Conservation (phyloP, 1,140 invertebrate species). For the Sinella curviseta region DNA sequence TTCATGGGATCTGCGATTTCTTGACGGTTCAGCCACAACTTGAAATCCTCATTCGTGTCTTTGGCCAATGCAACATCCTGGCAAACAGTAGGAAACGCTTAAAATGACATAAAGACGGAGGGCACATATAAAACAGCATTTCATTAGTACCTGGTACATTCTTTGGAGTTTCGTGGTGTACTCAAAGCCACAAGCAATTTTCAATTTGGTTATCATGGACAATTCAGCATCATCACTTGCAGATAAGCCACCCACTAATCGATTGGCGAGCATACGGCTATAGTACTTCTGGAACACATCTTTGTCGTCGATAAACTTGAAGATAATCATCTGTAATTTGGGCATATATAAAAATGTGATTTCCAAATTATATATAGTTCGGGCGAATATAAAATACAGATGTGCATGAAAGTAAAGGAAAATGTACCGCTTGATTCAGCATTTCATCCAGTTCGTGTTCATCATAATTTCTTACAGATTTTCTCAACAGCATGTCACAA, state of each 20-base stretch:
- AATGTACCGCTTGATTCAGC: slow-evolving; percentile 16
- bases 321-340: slow-evolving; percentile 87
- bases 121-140: background rate
- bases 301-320: slow-evolving; percentile 99
- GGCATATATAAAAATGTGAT: no score
- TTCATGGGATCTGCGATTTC: slow-evolving; percentile 66
- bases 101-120: background rate
- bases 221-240: slow-evolving; percentile 99
- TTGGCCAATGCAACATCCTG: slow-evolving; percentile 89
- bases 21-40: slow-evolving; percentile 66
- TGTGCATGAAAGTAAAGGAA: no score
- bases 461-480: background rate
- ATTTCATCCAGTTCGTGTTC: background rate
- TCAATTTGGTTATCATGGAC: slow-evolving; percentile 98
- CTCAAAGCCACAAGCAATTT: slow-evolving; percentile 98
- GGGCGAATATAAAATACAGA: no score
- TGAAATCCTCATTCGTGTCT: slow-evolving; percentile 91
- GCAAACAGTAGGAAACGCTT: slow-evolving; percentile 55
- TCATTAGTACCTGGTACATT: slow-evolving; percentile 78
- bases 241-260: slow-evolving; percentile 94
- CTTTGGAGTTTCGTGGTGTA: slow-evolving; percentile 97
- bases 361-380: no score
- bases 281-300: slow-evolving; percentile 99
- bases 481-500: background rate
- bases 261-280: slow-evolving; percentile 96